phyloP scores from a whole-genome alignment of 2,113 vertebrate species.

The Colaptes auratus region DNA sequence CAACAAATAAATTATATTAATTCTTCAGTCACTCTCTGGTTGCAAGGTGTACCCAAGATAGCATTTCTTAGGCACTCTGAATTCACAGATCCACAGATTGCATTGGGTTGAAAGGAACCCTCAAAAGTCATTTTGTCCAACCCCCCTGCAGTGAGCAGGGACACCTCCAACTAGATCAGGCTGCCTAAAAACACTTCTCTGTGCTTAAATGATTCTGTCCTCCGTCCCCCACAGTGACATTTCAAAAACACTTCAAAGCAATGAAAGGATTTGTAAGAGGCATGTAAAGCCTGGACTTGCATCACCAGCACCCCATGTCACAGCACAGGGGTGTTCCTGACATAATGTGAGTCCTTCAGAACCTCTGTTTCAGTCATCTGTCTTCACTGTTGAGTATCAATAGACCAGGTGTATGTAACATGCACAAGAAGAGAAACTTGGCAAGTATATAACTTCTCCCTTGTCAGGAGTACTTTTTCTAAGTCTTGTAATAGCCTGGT shows the following conservation, averaged over 20 bases:
- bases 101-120: too few species aligned
- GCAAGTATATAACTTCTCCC: not conserved
- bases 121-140: too few species aligned
- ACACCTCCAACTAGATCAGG: too few species aligned
- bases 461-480: not conserved
- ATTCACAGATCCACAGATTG: too few species aligned
- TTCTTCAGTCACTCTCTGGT: slow-evolving; percentile 56
- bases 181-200: not conserved
- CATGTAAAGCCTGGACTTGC: not conserved
- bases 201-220: not conserved
- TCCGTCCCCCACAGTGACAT: not conserved
- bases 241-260: slow-evolving; percentile 30
- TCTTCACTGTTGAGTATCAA: not conserved
- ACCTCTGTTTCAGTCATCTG: not conserved
- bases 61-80: not conserved
- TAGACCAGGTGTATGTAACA: not conserved
- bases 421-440: not conserved
- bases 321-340: not conserved
- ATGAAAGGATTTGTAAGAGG: slow-evolving; percentile 11
- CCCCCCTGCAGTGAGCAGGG: too few species aligned
- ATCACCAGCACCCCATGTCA: not conserved
- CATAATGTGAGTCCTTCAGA: not conserved
- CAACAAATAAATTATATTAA: slow-evolving; percentile 12
- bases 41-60: slow-evolving; percentile 17
- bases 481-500: not conserved